Evolutionary conservation across 1,140 invertebrate genomes (phyloP).

Genomic region (Drosophila varians): DNA sequence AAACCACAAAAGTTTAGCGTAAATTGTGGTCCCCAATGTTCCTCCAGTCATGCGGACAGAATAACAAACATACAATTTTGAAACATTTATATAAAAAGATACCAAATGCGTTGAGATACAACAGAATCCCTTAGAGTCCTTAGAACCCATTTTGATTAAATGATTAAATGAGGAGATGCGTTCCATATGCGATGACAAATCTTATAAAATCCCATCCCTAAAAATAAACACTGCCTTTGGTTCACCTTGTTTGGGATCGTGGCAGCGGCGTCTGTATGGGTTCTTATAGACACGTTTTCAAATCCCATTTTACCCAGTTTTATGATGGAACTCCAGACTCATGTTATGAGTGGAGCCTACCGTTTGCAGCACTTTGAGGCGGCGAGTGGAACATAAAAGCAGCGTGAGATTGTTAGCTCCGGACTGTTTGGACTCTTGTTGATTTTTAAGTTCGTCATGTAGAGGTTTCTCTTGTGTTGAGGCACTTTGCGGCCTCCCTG

Average conservation of each 20-base stretch:
- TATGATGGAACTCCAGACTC: slow-evolving; percentile 40
- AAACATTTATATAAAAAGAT: too few relatives aligned
- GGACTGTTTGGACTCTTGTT: slow-evolving; percentile 7
- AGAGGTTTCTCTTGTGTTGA: not conserved
- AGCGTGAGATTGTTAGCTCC: slow-evolving; percentile 52
- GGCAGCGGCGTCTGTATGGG: slow-evolving; percentile 17
- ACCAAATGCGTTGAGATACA: too few relatives aligned
- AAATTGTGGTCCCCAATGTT: too few relatives aligned
- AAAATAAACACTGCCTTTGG: slow-evolving; percentile 60
- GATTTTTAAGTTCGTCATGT: slow-evolving; percentile 34
- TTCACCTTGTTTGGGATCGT: slow-evolving; percentile 22
- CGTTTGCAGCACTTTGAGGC: slow-evolving; percentile 6
- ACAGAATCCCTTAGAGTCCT: too few relatives aligned
- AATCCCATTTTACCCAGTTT: slow-evolving; percentile 32
- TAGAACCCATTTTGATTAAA: too few relatives aligned
- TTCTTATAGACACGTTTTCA: slow-evolving; percentile 7
- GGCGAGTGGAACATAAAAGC: slow-evolving; percentile 50
- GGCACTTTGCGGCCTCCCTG: not conserved
- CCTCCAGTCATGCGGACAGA: too few relatives aligned
- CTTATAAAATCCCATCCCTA: slow-evolving; percentile 64
- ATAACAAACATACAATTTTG: too few relatives aligned
- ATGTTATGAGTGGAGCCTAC: slow-evolving; percentile 10
- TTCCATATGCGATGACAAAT: slow-evolving; percentile 33
- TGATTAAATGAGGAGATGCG: too few relatives aligned
- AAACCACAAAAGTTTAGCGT: too few relatives aligned